phyloP scores from a whole-genome alignment of 2,797 vertebrate genomes.

The Ctenopoma multispine region DNA sequence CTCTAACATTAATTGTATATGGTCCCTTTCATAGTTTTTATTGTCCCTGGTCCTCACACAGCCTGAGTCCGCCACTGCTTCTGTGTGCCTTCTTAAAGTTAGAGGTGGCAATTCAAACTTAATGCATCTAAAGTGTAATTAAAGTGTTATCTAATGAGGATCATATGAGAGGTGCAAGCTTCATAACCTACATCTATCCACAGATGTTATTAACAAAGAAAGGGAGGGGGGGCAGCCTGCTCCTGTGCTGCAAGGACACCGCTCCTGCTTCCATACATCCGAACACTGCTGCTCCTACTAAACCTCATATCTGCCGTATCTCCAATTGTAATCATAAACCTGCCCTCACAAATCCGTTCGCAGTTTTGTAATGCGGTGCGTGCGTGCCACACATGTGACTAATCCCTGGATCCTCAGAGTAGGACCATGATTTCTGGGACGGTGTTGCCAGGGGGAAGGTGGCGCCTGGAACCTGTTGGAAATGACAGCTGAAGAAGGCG shows the following conservation, averaged over 20 bases:
- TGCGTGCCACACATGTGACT: slow-evolving; percentile 59
- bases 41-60: no score
- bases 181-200: neutral
- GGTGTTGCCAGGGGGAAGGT: slow-evolving; percentile 78
- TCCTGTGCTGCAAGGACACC: slow-evolving; percentile 10
- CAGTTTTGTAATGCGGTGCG: slow-evolving; percentile 44
- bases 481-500: slow-evolving; percentile 82
- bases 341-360: slow-evolving; percentile 57
- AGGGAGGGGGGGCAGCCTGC: neutral
- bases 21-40: no score
- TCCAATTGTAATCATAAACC: slow-evolving; percentile 56
- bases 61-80: neutral
- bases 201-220: neutral
- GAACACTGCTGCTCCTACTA: slow-evolving; percentile 5
- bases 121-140: neutral
- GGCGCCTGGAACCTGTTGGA: slow-evolving; percentile 83
- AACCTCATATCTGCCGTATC: slow-evolving; percentile 18
- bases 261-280: slow-evolving; percentile 18
- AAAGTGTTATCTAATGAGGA: neutral
- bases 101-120: neutral
- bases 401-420: slow-evolving; percentile 80
- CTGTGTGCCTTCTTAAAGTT: neutral
- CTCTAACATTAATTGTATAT: no score
- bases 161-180: neutral
- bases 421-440: slow-evolving; percentile 78